phyloP scores from a whole-genome alignment of 1,140 invertebrate genomes.

The Sminthurides bifidus region DNA sequence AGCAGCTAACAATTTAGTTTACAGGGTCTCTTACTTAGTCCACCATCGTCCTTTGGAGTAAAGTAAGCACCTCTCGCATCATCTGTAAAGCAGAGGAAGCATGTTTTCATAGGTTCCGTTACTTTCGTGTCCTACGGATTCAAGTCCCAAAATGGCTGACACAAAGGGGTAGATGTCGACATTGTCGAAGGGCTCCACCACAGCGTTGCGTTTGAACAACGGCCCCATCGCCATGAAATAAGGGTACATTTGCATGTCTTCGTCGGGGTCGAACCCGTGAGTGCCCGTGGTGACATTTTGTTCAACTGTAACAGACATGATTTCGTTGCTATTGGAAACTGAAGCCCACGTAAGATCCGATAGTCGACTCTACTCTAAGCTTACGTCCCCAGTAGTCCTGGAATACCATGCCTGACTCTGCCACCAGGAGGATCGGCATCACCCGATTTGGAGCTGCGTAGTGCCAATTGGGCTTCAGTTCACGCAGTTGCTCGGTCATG shows the following conservation, averaged over 20 bases:
- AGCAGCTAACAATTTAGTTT: no score
- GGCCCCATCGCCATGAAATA: constrained; percentile 58
- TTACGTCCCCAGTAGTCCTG: constrained; percentile 40
- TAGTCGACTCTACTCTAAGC: constrained; percentile 41
- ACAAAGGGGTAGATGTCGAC: constrained; percentile 55
- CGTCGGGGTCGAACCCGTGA: constrained; percentile 54
- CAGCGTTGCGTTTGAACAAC: constrained; percentile 40
- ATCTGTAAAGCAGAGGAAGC: neutral
- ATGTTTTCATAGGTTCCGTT: constrained; percentile 39
- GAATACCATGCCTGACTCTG: constrained; percentile 47
- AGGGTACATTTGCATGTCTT: constrained; percentile 47
- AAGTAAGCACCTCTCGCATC: no score
- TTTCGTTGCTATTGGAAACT: constrained; percentile 7
- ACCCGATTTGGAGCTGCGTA: constrained; percentile 47
- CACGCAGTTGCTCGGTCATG: constrained; percentile 46
- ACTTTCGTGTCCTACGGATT: constrained; percentile 37
- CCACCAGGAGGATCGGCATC: constrained; percentile 46
- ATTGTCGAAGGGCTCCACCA: constrained; percentile 44
- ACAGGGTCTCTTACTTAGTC: no score
- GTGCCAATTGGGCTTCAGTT: constrained; percentile 40
- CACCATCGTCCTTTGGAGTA: no score
- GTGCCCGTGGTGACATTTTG: constrained; percentile 29
- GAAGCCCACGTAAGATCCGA: constrained; percentile 37
- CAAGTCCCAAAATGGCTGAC: constrained; percentile 47
- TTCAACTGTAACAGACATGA: no score